Base-by-base conservation (phyloP, 2,797 vertebrate genomes). In the Botia kubotai region DNA sequence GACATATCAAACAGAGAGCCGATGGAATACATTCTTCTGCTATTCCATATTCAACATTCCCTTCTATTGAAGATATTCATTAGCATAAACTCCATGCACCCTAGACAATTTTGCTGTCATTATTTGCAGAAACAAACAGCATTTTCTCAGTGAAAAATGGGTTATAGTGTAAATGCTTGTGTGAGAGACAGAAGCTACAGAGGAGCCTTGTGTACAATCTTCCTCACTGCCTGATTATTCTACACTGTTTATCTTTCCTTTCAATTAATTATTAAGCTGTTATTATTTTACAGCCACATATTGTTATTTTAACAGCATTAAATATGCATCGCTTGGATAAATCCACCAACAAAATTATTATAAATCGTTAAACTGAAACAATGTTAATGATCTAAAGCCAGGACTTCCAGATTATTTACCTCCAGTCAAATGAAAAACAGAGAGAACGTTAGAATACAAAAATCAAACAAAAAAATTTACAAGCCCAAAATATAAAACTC, bases 311-410 rank as follows among this genome's bases (percentile, higher is more conserved):
- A 94, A 93, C 93, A 90, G 89, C 91, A 93, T 95, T 84, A 94
- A 95, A 93, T 92, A 94, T 95, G 94, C 83, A 95, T 93, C 84
- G 89, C 86, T 89, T 88, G 80, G 90, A 93, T 91, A 94, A 94
- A 93, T 92, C 92, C 92, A 89, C 89, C 90, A 91, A 88, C 89
- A 90, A 92, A 83, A 92, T 90, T 91, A 90, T 92, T 94, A 94
- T 94, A 94, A 95, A 95, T 95, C 94, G 92, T 94, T 93, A 93
- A 94, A 95, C 89, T 92, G 90, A 91, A 94, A 94, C 94, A 94
- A 94, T 94, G 91, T 93, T 92, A 92, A 94, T 93, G 93, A 94
- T 93, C 91, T 94, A 94, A 94, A 91, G 91, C 89, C 90, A 93
- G 90, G 90, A 93, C 89, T 93, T 92, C 90, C 90, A 91, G 90